Evolutionary conservation across 2,888 invertebrate genomes (phyloP), one percentile per base, ranked within the genome.

Genomic region (Timema cristinae): DNA sequence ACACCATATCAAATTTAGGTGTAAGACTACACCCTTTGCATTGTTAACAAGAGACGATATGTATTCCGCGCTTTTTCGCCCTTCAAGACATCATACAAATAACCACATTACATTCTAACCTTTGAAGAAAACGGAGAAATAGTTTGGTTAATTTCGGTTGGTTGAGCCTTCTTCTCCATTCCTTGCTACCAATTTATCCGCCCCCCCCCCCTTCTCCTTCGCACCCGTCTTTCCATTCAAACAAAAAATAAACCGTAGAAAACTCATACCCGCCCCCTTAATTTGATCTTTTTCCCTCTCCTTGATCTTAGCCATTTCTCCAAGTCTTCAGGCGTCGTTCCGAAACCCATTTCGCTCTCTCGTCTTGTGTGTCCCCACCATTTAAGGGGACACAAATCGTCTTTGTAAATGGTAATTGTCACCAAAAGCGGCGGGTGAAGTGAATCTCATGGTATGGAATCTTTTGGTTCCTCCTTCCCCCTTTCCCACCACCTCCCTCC

Each of bases 391-490:
- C 73, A 71, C 74, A 74, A 73, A 73, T 74, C 74, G 74, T 71
- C 74, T 71, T 74, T 74, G 71, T 71, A 71, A 73, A 74, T 73
- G 73, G 74, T 74, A 71, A 74, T 74, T 74, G 74, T 73, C 74
- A 66, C 73, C 73, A 67, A 69, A 70, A 68, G 74, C 66, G 70
- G 73, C 74, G 68, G 69, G 54, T 69, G 71, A 71, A 71, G 73
- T 74, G 73, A 74, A 74, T 74, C 73, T 72, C 68, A 54, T 54
- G 11, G 54, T 13, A 54, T 13, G 11, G 11, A n/a, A 13, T 54
- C n/a, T 54, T 54, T 11, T 13, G 54, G 11, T 54, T 48, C 63
- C 63, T 11, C 47, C 47, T 63, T 7, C 63, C 7, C 63, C 11
- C n/a, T 47, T 32, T 47, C 47, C 63, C 59, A 59, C 63, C 63